Conservation (phyloP, 2,113 vertebrate genomes). For the Podilymbus podiceps region DNA sequence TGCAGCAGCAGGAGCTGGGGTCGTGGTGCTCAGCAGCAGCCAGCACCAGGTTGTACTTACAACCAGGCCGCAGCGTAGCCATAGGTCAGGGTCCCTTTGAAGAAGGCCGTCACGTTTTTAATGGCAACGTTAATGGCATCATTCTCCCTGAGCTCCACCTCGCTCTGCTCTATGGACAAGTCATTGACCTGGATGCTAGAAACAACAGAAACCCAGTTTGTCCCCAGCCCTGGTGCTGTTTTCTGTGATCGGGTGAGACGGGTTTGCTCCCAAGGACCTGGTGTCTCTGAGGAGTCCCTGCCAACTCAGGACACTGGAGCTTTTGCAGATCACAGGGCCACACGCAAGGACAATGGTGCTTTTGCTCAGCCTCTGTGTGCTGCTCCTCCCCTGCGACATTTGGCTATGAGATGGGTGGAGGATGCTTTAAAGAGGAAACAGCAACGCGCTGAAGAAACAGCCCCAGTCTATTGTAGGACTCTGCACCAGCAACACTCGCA, state of each 20-base stretch:
- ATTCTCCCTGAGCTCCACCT: slow-evolving; percentile 75
- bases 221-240: fast-evolving
- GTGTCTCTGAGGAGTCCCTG: neutral
- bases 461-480: neutral
- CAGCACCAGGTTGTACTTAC: slow-evolving; percentile 64
- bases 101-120: slow-evolving; percentile 76
- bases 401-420: fast-evolving
- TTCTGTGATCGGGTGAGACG: fast-evolving
- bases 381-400: fast-evolving
- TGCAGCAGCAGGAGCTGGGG: neutral
- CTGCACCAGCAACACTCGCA: fast-evolving
- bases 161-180: slow-evolving; percentile 79
- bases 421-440: neutral
- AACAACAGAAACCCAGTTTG: neutral
- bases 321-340: neutral
- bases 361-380: fast-evolving
- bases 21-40: fast-evolving
- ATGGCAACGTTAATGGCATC: slow-evolving; percentile 74
- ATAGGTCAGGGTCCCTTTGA: slow-evolving; percentile 81
- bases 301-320: fast-evolving
- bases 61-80: slow-evolving; percentile 76
- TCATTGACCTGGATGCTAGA: slow-evolving; percentile 83
- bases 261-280: neutral
- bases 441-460: fast-evolving
- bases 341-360: neutral